Evolutionary conservation across 2,113 vertebrate species (phyloP).

Genomic region (Cavia porcellus): DNA sequence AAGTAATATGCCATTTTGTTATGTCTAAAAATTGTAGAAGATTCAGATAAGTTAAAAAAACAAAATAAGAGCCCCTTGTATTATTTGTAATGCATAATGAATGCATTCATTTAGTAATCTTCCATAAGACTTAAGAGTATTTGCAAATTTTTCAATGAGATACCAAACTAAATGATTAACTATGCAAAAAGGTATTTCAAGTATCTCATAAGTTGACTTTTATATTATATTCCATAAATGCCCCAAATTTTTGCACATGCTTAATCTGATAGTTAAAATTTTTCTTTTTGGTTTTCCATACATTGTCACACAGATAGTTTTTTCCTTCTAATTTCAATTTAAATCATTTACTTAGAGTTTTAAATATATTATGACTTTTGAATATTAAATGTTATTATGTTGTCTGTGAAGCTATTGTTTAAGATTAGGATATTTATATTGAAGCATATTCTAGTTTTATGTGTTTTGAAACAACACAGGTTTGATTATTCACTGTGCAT

Average conservation of each 20-base stretch:
- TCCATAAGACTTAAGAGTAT: not conserved
- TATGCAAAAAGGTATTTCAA: not conserved
- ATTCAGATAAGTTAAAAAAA: not conserved
- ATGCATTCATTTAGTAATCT: not conserved
- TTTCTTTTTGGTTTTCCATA: not conserved
- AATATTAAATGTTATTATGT: not conserved
- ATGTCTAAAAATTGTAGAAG: not conserved
- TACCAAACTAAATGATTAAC: not conserved
- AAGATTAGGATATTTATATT: not conserved
- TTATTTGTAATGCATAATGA: not conserved
- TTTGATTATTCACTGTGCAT: not conserved
- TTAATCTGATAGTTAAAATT: not conserved
- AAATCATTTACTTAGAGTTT: not conserved
- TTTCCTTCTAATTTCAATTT: not conserved
- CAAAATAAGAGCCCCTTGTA: not conserved
- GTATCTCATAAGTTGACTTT: not conserved
- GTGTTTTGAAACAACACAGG: not conserved
- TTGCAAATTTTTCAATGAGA: not conserved
- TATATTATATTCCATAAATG: not conserved
- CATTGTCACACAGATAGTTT: not conserved
- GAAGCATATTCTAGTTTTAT: not conserved
- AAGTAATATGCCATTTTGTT: not conserved
- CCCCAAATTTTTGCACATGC: not conserved
- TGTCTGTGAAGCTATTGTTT: not conserved
- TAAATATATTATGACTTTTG: conserved; percentile 5